Evolutionary conservation across 92 coral and sea anemone species (phyloP).

Genomic region (Parazoanthus swiftii): DNA sequence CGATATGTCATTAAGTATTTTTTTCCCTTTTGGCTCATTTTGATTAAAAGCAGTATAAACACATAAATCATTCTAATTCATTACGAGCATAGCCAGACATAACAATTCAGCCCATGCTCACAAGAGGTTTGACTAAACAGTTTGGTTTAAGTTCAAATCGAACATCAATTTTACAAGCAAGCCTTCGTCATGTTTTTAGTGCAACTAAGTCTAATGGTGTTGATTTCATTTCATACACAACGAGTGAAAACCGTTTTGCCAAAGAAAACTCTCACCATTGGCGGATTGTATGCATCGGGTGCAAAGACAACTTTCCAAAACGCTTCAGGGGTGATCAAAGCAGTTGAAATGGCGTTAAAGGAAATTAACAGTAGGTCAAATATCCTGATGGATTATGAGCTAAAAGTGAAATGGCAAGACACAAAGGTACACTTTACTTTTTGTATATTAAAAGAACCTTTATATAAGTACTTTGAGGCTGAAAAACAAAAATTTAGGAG

Average conservation of each 20-base stretch:
- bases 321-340: conserved; percentile 54
- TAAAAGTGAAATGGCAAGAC: conserved; percentile 54
- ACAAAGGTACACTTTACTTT: conserved; percentile 48
- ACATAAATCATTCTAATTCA: not conserved
- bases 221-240: not conserved
- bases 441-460: not conserved
- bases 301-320: conserved; percentile 60
- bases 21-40: not conserved
- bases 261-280: conserved; percentile 46
- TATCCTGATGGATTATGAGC: conserved; percentile 45
- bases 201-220: not conserved
- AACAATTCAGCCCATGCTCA: not conserved
- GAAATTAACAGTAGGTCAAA: conserved; percentile 46
- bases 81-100: not conserved
- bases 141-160: not conserved
- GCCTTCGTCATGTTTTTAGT: not conserved
- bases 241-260: not conserved
- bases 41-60: not conserved
- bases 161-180: not conserved
- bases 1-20: not conserved
- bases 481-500: not conserved
- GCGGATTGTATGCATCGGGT: conserved; percentile 64
- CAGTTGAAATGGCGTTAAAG: conserved; percentile 46
- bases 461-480: not conserved
- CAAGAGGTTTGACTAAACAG: not conserved